Evolutionary conservation across 2,113 vertebrate genomes (phyloP), one percentile per base, ranked within the genome.

Genomic region (Sciurus niger): DNA sequence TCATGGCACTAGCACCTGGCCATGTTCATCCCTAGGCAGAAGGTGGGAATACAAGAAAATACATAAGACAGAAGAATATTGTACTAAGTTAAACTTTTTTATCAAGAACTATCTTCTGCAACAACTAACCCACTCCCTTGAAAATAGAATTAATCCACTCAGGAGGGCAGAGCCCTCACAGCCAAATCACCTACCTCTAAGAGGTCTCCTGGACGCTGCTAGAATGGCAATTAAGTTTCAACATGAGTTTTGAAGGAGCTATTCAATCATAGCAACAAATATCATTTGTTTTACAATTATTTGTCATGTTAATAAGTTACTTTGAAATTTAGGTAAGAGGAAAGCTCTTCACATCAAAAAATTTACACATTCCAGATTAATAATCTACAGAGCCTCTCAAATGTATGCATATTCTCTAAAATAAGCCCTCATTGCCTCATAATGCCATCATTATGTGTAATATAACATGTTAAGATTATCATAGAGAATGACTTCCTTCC

Each of bases 281-380:
- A 7, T 70, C 51, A 72, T 88, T 92, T 96, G 25, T 73, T 94
- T 93, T 53, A 58, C 16, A 90, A n/a, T 74, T 87, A 68, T 84
- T 51, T 88, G 34, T 85, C 8, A 24, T 43, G 9, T 55, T 73
- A 63, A 76, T 58, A 34, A 88, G 11, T 68, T 65, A 51, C 84
- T 55, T 87, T 65, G 18, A 89, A 8, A 84, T 94, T 84, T 76
- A 48, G 34, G 9, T 63, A 60, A 89, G 25, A 95, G 10, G 34
- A 25, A 74, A 74, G 12, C 4, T 70, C 37, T 79, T 96, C 90
- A 72, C 30, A 73, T 89, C 18, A 70, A 85, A 40, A 95, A 84
- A 58, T 40, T 2, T 63, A 43, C 5, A 4, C 17, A 6, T 78
- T 67, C 70, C 25, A 89, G 13, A 60, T 13, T 72, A 74, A 46